Evolutionary conservation across 1,140 invertebrate species (phyloP), one percentile per base, ranked within the genome.

Genomic region (Maniola jurtina): DNA sequence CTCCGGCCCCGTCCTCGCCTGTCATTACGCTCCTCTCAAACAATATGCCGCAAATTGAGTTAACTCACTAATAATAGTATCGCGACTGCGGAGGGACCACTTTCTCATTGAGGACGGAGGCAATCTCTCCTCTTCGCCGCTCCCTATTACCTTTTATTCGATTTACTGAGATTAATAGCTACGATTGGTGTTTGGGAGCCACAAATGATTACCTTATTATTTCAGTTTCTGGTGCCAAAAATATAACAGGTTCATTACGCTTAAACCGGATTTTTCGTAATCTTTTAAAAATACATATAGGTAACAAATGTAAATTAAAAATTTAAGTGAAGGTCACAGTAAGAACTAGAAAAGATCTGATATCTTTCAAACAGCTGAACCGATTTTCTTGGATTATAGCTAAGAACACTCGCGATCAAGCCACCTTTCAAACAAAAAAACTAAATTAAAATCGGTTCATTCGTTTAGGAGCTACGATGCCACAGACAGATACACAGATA

Each of bases 21-120:
- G 80, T 89, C 88, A 90, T 90, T 89, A 90, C 84, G 81, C 80
- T 80, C 69, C 84, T 87, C 84, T 83, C 88, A 87, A 89, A 89
- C 88, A 90, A 89, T 90, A 90, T 83, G 81, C 84, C 85, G 65
- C 86, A 90, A 90, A 90, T 90, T 90, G 86, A 89, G 84, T 90
- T 88, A 90, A 90, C 83, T 88, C 83, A 82, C 81, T 90, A 90
- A 89, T 90, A 90, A 90, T 82, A 76, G 82, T 86, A 85, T 89
- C 83, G 79, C 77, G 75, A 77, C 71, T 74, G 77, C 79, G 75
- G 79, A 76, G 82, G 77, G 84, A 76, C 76, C 66, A 55, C 71
- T 79, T 75, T 75, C 72, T 73, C 76, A 86, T 85, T 80, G 80
- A 86, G 74, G 66, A 78, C 68, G 77, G 69, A 76, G 77, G 70